Evolutionary conservation across 2,113 vertebrate species (phyloP).

Genomic region (Leptocoma aspasia): DNA sequence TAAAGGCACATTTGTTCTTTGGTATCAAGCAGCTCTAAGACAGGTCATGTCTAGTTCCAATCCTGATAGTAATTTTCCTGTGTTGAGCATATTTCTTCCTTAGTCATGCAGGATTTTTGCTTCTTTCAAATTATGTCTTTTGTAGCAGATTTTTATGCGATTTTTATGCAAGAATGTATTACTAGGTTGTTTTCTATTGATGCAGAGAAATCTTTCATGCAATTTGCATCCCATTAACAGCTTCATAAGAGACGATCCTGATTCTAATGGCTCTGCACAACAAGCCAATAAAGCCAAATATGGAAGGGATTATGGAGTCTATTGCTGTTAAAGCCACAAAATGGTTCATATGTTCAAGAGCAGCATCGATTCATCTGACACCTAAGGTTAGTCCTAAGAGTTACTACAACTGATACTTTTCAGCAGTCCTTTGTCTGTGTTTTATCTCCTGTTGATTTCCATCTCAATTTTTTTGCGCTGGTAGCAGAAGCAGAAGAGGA

Average conservation of each 20-base stretch:
- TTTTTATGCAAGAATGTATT: slow-evolving; percentile 28
- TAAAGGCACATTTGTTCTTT: neutral
- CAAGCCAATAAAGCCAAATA: slow-evolving; percentile 27
- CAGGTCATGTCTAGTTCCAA: neutral
- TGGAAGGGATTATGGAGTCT: neutral
- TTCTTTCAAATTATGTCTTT: neutral
- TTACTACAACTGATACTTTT: neutral
- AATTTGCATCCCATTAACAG: slow-evolving; percentile 8
- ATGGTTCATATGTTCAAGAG: neutral
- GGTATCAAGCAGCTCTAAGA: neutral
- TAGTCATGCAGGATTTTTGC: neutral
- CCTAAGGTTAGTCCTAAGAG: neutral
- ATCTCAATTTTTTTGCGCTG: neutral
- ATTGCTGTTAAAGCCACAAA: neutral
- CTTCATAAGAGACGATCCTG: neutral
- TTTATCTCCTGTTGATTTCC: neutral
- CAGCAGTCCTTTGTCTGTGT: neutral
- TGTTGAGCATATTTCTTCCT: neutral
- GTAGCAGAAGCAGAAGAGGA: neutral
- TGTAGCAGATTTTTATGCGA: slow-evolving; percentile 13
- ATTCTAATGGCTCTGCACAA: slow-evolving; percentile 12
- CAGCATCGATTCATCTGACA: neutral
- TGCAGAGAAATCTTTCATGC: neutral
- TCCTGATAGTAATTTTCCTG: neutral
- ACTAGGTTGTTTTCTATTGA: slow-evolving; percentile 19